Evolutionary conservation across 2,113 vertebrate genomes (phyloP).

Genomic region (Planiliza haematocheilus): DNA sequence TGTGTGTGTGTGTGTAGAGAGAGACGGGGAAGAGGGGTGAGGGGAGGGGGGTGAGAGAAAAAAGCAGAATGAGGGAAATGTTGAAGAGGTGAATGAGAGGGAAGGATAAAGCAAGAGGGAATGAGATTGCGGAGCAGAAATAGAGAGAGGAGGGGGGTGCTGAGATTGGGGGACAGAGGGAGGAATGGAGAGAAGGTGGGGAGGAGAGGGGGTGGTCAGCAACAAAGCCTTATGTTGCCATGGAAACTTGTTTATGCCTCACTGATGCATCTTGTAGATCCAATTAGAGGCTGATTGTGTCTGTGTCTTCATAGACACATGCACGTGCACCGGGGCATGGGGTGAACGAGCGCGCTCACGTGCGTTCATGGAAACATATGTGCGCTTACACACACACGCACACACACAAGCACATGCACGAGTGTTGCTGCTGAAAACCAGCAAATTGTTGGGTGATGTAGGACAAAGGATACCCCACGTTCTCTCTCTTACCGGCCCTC

Average conservation of each 20-base stretch:
- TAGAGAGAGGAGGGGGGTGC: conserved; percentile 47
- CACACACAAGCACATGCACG: conserved; percentile 32
- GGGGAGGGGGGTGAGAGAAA: conserved; percentile 21
- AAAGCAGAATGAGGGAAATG: conserved; percentile 71
- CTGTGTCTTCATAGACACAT: conserved; percentile 83
- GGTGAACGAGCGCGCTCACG: not conserved
- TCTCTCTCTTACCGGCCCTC: conserved; percentile 79
- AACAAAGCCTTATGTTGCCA: conserved; percentile 84
- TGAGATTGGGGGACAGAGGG: conserved; percentile 54
- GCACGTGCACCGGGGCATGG: conserved; percentile 36
- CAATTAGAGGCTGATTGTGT: conserved; percentile 89
- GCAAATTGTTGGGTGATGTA: conserved; percentile 75
- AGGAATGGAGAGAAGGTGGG: conserved; percentile 45
- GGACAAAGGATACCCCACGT: conserved; percentile 78
- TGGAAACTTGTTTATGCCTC: conserved; percentile 89
- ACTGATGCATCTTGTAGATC: conserved; percentile 91
- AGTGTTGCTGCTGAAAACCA: conserved; percentile 80
- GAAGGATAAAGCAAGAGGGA: conserved; percentile 76
- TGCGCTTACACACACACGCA: not conserved
- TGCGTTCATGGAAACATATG: conserved; percentile 4
- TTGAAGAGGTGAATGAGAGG: conserved; percentile 79
- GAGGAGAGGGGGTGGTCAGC: conserved; percentile 66
- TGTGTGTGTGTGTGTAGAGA: conserved; percentile 28
- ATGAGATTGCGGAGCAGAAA: conserved; percentile 70
- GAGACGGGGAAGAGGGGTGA: not conserved